These are phyloP conservation scores for Acronicta alni DNA, from an alignment of 2,888 invertebrate species.

Conservation along the genomic window DNA sequence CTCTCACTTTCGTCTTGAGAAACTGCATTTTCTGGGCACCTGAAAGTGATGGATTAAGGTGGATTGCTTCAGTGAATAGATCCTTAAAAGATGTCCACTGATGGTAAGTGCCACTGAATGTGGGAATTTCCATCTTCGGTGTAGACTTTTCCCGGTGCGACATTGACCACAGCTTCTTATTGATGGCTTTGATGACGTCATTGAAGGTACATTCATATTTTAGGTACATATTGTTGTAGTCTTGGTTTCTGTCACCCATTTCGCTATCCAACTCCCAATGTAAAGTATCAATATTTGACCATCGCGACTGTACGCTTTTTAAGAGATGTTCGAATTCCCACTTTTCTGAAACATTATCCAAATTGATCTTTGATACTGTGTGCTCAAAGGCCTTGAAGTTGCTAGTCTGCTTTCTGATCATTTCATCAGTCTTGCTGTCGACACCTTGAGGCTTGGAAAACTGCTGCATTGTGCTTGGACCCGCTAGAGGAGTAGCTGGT, in stretches of 20 bases:
- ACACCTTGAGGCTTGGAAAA: constrained; percentile 1
- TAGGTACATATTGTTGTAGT: background rate
- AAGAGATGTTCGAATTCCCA: constrained; percentile 20
- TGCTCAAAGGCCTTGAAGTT: constrained; percentile 14
- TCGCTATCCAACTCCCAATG: constrained; percentile 20
- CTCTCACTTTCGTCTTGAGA: background rate
- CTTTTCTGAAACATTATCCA: constrained; percentile 5
- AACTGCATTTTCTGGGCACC: background rate
- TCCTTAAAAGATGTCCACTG: background rate
- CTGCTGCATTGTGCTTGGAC: background rate
- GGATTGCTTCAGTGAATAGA: background rate
- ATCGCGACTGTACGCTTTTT: background rate
- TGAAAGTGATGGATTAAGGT: background rate
- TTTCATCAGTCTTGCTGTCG: constrained; percentile 10
- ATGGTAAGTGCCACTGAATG: background rate
- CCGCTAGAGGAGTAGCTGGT: constrained; percentile 8
- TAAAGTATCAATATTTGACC: constrained; percentile 8
- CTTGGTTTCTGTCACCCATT: constrained; percentile 4
- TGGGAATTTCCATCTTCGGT: background rate
- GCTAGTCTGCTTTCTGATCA: constrained; percentile 6
- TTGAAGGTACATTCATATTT: constrained; percentile 6
- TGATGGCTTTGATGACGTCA: constrained; percentile 12
- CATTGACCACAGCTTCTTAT: constrained; percentile 11
- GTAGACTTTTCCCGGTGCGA: constrained; percentile 4
- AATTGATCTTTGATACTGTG: constrained; percentile 8